Evolutionary conservation across 2,797 vertebrate genomes (phyloP).

Genomic region (Gallinago stenura): DNA sequence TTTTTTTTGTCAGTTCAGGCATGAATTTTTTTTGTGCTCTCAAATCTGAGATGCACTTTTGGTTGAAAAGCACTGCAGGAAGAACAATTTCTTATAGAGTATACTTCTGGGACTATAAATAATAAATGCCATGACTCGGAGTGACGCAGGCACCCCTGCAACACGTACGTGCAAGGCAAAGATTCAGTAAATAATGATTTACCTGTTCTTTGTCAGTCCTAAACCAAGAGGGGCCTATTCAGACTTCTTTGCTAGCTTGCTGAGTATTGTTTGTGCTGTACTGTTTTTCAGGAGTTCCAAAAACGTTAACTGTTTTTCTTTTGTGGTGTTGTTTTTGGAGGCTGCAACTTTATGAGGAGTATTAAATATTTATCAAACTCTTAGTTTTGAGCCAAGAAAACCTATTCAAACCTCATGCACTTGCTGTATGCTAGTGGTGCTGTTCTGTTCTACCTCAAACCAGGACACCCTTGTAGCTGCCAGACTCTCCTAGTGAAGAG

Average conservation of each 20-base stretch:
- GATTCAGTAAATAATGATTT: constrained; percentile 26
- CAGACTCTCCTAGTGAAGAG: background rate
- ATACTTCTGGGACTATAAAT: constrained; percentile 33
- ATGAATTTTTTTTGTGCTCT: background rate
- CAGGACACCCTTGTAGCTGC: background rate
- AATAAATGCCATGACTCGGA: constrained; percentile 27
- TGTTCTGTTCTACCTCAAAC: too few relatives aligned
- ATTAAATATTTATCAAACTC: constrained; percentile 33
- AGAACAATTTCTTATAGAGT: constrained; percentile 13
- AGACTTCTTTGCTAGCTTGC: background rate
- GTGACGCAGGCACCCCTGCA: background rate
- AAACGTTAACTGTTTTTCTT: background rate
- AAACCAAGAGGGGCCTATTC: background rate
- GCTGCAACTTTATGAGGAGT: background rate
- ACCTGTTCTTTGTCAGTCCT: background rate
- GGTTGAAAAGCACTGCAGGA: constrained; percentile 51
- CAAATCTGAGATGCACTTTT: background rate
- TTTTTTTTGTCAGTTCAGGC: background rate
- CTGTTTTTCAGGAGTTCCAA: background rate
- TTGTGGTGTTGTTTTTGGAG: background rate
- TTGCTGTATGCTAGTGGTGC: background rate
- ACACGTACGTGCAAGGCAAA: background rate
- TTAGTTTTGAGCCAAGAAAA: background rate
- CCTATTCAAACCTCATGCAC: background rate
- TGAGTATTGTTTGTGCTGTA: background rate